phyloP scores from a whole-genome alignment of 2,888 invertebrate species.

The Eupithecia exiguata region DNA sequence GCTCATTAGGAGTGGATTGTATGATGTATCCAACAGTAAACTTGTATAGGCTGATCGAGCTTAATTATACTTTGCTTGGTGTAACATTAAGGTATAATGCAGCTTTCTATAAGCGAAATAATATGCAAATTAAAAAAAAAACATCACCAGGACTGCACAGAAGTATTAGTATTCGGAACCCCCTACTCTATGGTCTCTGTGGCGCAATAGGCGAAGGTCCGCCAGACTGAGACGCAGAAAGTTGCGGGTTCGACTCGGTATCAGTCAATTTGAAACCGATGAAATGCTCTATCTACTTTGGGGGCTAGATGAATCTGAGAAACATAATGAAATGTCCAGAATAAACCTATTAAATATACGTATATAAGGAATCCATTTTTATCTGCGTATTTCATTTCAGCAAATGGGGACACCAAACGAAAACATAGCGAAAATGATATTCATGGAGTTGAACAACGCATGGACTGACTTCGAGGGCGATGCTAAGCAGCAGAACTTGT shows the following conservation, averaged over 20 bases:
- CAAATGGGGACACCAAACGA: slow-evolving; percentile 97
- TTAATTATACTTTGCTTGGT: too few relatives aligned
- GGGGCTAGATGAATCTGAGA: neutral
- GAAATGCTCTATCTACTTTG: neutral
- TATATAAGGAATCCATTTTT: neutral
- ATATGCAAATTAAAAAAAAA: too few relatives aligned
- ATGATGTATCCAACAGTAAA: too few relatives aligned
- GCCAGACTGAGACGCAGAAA: neutral
- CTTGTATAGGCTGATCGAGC: too few relatives aligned
- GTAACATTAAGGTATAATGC: too few relatives aligned
- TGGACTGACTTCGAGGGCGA: slow-evolving; percentile 98
- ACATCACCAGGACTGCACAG: too few relatives aligned
- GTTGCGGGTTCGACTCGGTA: neutral
- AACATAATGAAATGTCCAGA: neutral
- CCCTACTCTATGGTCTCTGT: too few relatives aligned
- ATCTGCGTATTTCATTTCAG: slow-evolving; percentile 79
- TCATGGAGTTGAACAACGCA: slow-evolving; percentile 99
- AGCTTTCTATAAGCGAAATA: too few relatives aligned
- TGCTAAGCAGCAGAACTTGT: slow-evolving; percentile 88
- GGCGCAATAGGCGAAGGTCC: neutral
- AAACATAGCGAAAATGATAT: slow-evolving; percentile 96
- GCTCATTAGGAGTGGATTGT: too few relatives aligned
- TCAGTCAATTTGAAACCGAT: neutral
- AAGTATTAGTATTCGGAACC: too few relatives aligned
- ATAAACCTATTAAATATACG: neutral